phyloP scores from a whole-genome alignment of 1,140 invertebrate genomes.

The Dryas iulia region DNA sequence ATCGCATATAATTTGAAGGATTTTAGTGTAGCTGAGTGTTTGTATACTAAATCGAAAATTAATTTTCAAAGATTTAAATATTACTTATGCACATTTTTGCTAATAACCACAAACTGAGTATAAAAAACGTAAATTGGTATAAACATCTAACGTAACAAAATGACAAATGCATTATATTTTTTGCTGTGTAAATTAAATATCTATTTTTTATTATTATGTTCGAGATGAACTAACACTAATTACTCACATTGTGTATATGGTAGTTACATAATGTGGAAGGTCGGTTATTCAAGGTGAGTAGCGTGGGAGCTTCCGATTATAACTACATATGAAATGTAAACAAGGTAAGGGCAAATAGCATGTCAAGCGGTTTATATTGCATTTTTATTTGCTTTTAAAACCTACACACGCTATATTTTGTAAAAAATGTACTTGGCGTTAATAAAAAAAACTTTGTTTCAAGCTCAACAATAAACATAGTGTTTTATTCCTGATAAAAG shows the following conservation, averaged over 20 bases:
- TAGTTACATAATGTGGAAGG: constrained; percentile 26
- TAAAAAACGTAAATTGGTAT: not conserved
- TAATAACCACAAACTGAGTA: not conserved
- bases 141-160: not conserved
- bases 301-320: constrained; percentile 27
- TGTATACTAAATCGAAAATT: too few species aligned
- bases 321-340: constrained; percentile 9
- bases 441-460: too few species aligned
- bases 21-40: too few species aligned
- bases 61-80: too few species aligned
- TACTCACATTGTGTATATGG: constrained; percentile 1
- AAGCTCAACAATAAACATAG: too few species aligned
- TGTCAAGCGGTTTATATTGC: not conserved
- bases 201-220: not conserved
- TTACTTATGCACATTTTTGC: too few species aligned
- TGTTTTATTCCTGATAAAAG: too few species aligned
- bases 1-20: too few species aligned
- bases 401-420: not conserved
- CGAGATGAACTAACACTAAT: constrained; percentile 5
- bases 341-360: not conserved
- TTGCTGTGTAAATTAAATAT: not conserved
- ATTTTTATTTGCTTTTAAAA: not conserved
- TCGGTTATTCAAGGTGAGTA: constrained; percentile 26
- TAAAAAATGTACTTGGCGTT: not conserved
- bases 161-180: not conserved